Conservation (phyloP, 2,113 vertebrate species). For the rat (Rattus norvegicus) region GRCr8 NC_086026.1:70599501-70600000, state of each 20-base stretch:
- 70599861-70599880: not conserved
- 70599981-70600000: not conserved
- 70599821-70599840: not conserved
- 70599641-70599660: not conserved
- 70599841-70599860: not conserved
- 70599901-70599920: not conserved
- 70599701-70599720: accelerated
- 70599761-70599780: too few species aligned
- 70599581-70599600: not conserved
- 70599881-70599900: not conserved
- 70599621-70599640: not conserved
- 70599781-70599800: not conserved
- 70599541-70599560: not conserved
- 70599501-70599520: not conserved
- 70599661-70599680: not conserved
- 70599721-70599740: not conserved
- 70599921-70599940: slow-evolving; percentile 17
- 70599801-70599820: accelerated
- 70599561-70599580: not conserved
- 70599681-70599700: not conserved
- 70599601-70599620: not conserved
- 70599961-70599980: not conserved
- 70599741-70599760: too few species aligned
- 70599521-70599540: not conserved
- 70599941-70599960: not conserved